Conservation (phyloP, 2,888 invertebrate genomes). For the Apomyelois bistriatella region DNA sequence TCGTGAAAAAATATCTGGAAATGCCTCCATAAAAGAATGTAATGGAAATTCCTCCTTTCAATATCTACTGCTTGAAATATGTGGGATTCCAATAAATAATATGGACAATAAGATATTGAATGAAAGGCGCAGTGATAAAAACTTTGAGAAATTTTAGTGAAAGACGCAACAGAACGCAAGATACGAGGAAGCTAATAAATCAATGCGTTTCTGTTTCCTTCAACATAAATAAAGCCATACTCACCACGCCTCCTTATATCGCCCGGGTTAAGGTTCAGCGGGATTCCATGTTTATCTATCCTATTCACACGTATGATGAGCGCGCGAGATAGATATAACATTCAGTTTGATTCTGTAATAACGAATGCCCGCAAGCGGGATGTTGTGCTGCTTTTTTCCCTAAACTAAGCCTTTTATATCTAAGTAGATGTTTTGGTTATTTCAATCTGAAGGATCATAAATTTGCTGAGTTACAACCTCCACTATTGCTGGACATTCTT, state of each 20-base stretch:
- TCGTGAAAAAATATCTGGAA: constrained; percentile 35
- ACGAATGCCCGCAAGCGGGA: constrained; percentile 30
- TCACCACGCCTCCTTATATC: constrained; percentile 47
- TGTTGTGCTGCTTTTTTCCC: constrained; percentile 30
- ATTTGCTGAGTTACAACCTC: background rate
- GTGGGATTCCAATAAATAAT: constrained; percentile 49
- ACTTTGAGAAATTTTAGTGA: constrained; percentile 44
- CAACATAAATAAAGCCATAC: constrained; percentile 57
- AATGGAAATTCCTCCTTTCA: constrained; percentile 44
- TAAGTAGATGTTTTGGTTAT: constrained; percentile 17
- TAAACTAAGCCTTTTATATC: constrained; percentile 18
- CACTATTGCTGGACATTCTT: background rate
- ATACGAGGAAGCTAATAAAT: constrained; percentile 66
- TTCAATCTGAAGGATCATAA: constrained; percentile 11
- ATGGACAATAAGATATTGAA: constrained; percentile 38
- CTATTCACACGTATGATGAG: constrained; percentile 37
- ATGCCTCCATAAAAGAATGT: constrained; percentile 36
- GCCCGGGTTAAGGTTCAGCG: constrained; percentile 50
- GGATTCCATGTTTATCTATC: constrained; percentile 39
- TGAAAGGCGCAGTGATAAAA: constrained; percentile 38
- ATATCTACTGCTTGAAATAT: constrained; percentile 49
- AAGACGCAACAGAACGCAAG: constrained; percentile 50
- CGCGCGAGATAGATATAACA: constrained; percentile 43
- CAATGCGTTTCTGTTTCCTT: constrained; percentile 51
- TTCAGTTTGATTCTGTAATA: constrained; percentile 42